Evolutionary conservation across 2,888 invertebrate genomes (phyloP), one percentile per base, ranked within the genome.

Genomic region (Lycophotia porphyrea): DNA sequence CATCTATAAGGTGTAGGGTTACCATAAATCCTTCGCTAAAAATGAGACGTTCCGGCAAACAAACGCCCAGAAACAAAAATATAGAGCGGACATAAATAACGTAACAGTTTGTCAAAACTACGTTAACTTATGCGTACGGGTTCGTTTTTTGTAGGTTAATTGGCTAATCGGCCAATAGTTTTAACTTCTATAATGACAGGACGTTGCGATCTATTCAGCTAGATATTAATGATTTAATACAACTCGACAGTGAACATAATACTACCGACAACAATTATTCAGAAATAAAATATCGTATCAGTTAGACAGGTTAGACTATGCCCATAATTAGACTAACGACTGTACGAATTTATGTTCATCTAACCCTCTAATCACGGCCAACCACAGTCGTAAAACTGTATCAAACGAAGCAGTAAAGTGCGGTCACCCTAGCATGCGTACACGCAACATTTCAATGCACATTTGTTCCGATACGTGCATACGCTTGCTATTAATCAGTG

Each of bases 401-500:
- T 71, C 71, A 77, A 80, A 81, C 73, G 24, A 70, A 81, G 71
- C 81, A 82, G 71, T 82, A 84, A 82, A 80, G 44, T 74, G 64
- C 71, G 76, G 87, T 78, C 71, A 82, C 82, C 79, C 67, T 63
- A 81, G 60, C 74, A 80, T 86, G 82, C 84, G 84, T 85, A 81
- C 80, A 85, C 84, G 84, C 76, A 87, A 84, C 80, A 86, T 84
- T 87, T 86, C 79, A 84, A 76, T 85, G 83, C 85, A 84, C 78
- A 83, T 87, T 86, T 77, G 85, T 84, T 85, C 74, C 83, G 74
- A 86, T 84, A 81, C 83, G 84, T 88, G 87, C 88, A 88, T 87
- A 86, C 86, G 84, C 84, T 87, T 84, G 79, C 84, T 84, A 91
- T 89, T 88, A 88, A 89, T 89, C 89, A 90, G 66, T 67, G 81